Evolutionary conservation across 2,797 vertebrate species (phyloP).

Genomic region (Muscicapa striata): DNA sequence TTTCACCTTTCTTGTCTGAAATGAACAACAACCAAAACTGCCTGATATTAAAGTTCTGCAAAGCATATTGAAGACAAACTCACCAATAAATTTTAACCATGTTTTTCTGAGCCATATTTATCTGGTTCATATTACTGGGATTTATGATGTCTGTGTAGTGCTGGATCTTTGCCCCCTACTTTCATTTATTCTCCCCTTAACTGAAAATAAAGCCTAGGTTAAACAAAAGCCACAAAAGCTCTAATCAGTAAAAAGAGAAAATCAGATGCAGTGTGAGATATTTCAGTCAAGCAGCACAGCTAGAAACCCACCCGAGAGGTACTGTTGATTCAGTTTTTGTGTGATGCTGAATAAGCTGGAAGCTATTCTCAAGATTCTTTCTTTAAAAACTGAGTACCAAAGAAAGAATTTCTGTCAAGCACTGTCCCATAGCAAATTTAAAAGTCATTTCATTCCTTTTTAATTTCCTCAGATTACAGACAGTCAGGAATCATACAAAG

Average conservation of each 20-base stretch:
- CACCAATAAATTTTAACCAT: neutral
- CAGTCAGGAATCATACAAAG: conserved; percentile 1
- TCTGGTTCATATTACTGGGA: neutral
- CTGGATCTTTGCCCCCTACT: neutral
- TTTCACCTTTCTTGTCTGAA: conserved; percentile 26
- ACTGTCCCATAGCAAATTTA: neutral
- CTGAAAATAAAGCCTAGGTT: neutral
- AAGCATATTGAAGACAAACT: neutral
- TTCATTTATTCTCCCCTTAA: neutral
- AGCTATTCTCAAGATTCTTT: neutral
- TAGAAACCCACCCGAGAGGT: neutral
- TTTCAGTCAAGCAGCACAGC: neutral
- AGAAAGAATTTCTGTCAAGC: conserved; percentile 38
- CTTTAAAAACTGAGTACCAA: conserved; percentile 31
- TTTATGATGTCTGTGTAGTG: neutral
- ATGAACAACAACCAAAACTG: neutral
- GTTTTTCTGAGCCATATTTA: conserved; percentile 6
- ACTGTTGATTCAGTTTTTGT: neutral
- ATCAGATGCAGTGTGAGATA: neutral
- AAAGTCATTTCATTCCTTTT: conserved; percentile 31
- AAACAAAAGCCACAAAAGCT: conserved; percentile 1
- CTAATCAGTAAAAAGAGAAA: conserved; percentile 23
- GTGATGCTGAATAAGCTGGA: neutral
- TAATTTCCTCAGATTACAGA: conserved; percentile 21
- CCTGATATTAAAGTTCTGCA: neutral